Conservation (phyloP, 2,888 invertebrate genomes). For the Lithophane socia region DNA sequence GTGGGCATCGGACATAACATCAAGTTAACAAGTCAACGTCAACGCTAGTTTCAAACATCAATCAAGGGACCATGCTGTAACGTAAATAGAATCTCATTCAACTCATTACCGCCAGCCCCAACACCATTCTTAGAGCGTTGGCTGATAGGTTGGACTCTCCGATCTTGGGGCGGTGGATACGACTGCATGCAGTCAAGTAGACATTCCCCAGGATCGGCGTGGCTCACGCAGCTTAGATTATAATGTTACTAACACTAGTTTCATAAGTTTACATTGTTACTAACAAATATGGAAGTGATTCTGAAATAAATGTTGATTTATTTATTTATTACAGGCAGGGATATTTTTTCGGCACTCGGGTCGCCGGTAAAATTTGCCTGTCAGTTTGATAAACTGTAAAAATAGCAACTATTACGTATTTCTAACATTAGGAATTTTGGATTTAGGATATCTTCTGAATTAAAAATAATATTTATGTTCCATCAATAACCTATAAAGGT, state of each 20-base stretch:
- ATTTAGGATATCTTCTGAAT: background rate
- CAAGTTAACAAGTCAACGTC: background rate
- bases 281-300: too few relatives aligned
- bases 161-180: too few relatives aligned
- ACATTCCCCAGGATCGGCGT: too few relatives aligned
- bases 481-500: background rate
- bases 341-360: background rate
- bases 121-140: too few relatives aligned
- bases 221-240: too few relatives aligned
- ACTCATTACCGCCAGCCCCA: background rate
- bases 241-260: too few relatives aligned
- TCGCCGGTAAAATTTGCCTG: too few relatives aligned
- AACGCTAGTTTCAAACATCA: background rate
- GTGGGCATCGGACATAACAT: slow-evolving; percentile 1
- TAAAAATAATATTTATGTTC: background rate
- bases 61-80: background rate
- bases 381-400: background rate
- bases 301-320: too few relatives aligned
- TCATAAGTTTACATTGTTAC: too few relatives aligned
- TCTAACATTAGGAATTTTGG: background rate
- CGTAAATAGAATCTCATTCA: background rate
- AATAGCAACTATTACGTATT: background rate
- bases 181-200: too few relatives aligned
- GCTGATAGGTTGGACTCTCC: too few relatives aligned
- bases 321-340: too few relatives aligned